phyloP scores from a whole-genome alignment of 1,140 invertebrate species.

The Hycleus cichorii region DNA sequence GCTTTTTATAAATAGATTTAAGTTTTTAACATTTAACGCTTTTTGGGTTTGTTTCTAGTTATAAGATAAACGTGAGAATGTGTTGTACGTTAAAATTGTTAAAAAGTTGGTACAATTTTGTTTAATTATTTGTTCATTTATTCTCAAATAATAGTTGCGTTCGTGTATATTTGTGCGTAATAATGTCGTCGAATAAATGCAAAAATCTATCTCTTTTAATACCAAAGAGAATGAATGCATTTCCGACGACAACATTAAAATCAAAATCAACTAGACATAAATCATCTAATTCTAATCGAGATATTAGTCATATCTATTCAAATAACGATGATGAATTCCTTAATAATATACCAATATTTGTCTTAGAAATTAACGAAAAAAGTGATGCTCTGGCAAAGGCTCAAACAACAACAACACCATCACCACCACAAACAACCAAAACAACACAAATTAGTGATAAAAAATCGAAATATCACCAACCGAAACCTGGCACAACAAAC shows the following conservation, averaged over 20 bases:
- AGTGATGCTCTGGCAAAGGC: constrained; percentile 14
- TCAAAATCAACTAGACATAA: constrained; percentile 3
- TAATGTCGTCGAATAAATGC: constrained; percentile 7
- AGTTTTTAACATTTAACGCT: background rate
- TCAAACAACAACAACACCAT: background rate
- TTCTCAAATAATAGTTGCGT: background rate
- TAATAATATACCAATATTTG: constrained; percentile 37
- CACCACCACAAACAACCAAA: background rate
- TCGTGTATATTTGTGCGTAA: background rate
- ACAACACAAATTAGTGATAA: constrained; percentile 16
- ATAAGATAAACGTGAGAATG: constrained; percentile 9
- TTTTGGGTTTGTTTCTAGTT: background rate
- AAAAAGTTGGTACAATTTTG: constrained; percentile 27
- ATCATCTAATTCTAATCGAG: background rate
- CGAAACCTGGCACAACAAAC: constrained; percentile 30
- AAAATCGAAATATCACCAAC: constrained; percentile 30
- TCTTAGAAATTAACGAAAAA: constrained; percentile 38
- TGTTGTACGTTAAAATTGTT: constrained; percentile 24
- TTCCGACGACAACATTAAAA: constrained; percentile 12
- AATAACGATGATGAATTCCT: constrained; percentile 30
- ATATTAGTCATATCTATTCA: constrained; percentile 24
- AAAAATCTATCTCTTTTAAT: constrained; percentile 10
- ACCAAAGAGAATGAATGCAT: constrained; percentile 3
- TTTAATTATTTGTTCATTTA: background rate
- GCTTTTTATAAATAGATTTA: constrained; percentile 9